phyloP scores from a whole-genome alignment of 2,888 invertebrate genomes.

The Gymnocheta viridis region DNA sequence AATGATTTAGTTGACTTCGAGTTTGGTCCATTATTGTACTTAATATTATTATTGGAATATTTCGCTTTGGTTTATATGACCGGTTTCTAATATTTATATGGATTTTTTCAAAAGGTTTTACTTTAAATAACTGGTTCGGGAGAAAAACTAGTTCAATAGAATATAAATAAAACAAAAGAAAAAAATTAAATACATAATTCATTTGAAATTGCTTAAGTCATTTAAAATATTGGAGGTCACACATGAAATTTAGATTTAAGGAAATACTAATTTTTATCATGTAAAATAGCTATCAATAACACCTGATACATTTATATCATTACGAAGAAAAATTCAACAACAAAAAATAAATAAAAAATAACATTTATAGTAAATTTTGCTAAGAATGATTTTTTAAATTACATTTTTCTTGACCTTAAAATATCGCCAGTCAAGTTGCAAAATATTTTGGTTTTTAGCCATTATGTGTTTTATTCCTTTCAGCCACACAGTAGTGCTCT shows the following conservation, averaged over 20 bases:
- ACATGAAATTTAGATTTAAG: background rate
- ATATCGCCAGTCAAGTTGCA: too few species aligned
- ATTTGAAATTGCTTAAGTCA: background rate
- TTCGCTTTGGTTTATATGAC: background rate
- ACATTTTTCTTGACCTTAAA: too few species aligned
- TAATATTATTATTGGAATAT: background rate
- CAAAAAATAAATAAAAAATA: too few species aligned
- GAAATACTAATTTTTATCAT: too few species aligned
- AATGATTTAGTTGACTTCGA: too few species aligned
- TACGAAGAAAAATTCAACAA: too few species aligned
- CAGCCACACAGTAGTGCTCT: background rate
- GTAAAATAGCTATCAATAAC: too few species aligned
- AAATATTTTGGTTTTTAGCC: too few species aligned
- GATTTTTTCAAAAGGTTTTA: background rate
- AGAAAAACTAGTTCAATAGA: background rate
- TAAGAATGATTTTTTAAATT: too few species aligned
- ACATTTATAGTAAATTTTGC: too few species aligned
- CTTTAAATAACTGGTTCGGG: background rate
- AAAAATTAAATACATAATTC: background rate
- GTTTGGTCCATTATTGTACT: too few species aligned
- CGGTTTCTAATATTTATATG: background rate
- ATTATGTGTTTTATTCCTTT: background rate
- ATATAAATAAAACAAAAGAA: background rate
- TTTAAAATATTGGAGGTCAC: background rate
- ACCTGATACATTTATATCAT: too few species aligned